Evolutionary conservation across 2,888 invertebrate species (phyloP).

Genomic region (Melinaea marsaeus): DNA sequence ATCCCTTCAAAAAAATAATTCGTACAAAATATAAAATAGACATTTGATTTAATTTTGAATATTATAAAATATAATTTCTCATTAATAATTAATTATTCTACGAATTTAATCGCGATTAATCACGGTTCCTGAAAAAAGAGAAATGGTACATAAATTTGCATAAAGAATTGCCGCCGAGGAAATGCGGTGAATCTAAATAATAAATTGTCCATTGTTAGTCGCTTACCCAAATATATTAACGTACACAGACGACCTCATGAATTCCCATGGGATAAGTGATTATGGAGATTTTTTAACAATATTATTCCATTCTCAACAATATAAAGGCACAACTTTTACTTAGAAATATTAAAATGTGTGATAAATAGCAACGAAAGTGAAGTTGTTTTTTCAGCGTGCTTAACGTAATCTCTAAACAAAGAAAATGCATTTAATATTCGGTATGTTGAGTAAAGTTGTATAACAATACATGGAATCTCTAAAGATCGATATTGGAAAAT

Average conservation of each 20-base stretch:
- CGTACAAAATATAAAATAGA: neutral
- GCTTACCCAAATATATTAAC: slow-evolving; percentile 64
- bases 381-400: too few species aligned
- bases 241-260: slow-evolving; percentile 72
- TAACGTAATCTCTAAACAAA: too few species aligned
- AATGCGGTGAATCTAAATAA: slow-evolving; percentile 66
- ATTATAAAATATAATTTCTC: neutral
- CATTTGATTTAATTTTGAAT: neutral
- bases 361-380: too few species aligned
- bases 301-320: slow-evolving; percentile 18
- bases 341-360: neutral
- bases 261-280: slow-evolving; percentile 44
- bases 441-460: too few species aligned
- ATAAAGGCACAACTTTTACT: neutral
- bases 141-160: slow-evolving; percentile 47
- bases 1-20: too few species aligned
- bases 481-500: too few species aligned
- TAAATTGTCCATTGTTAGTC: slow-evolving; percentile 72
- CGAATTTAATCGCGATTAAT: slow-evolving; percentile 17
- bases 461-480: too few species aligned
- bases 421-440: too few species aligned
- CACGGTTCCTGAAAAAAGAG: slow-evolving; percentile 11
- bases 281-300: slow-evolving; percentile 24
- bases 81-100: neutral
- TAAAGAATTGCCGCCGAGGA: slow-evolving; percentile 56